phyloP scores from a whole-genome alignment of 2,888 invertebrate genomes.

The Teinopalpus imperialis region DNA sequence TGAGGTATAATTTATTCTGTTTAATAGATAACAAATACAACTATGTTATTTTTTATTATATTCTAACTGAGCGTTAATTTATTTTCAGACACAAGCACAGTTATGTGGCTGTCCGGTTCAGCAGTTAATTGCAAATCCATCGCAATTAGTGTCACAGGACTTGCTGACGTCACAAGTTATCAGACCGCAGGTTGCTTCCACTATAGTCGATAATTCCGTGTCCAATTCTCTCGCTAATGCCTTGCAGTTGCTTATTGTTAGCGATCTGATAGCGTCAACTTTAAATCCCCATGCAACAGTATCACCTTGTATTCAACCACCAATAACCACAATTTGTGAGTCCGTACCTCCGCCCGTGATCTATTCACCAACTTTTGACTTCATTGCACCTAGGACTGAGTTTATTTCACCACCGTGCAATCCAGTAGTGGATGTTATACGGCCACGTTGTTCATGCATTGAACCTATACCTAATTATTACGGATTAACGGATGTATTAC shows the following conservation, averaged over 20 bases:
- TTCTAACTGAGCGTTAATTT: no score
- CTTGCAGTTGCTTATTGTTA: conserved; percentile 24
- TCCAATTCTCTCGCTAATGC: conserved; percentile 20
- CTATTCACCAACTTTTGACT: conserved; percentile 21
- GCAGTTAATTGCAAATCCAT: conserved; percentile 3
- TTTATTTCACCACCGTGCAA: conserved; percentile 25
- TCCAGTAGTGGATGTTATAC: conserved; percentile 29
- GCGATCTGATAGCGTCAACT: conserved; percentile 24
- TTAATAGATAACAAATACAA: no score
- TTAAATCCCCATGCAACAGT: conserved; percentile 20
- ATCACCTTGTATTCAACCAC: conserved; percentile 22
- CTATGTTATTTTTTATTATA: no score
- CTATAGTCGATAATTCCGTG: conserved; percentile 14
- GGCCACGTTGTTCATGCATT: conserved; percentile 6
- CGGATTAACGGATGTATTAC: conserved; percentile 2
- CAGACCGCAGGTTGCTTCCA: conserved; percentile 11
- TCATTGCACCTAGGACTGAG: conserved; percentile 29
- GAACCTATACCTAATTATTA: conserved; percentile 11
- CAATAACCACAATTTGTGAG: conserved; percentile 28
- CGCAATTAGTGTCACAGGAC: conserved; percentile 2
- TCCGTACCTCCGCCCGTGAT: conserved; percentile 17
- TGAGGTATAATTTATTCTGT: no score
- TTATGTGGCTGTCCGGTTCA: conserved; percentile 26
- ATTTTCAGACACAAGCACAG: conserved; percentile 34
- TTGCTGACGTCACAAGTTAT: conserved; percentile 1